Conservation (phyloP, 2,888 invertebrate genomes). For the Vanessa cardui region DNA sequence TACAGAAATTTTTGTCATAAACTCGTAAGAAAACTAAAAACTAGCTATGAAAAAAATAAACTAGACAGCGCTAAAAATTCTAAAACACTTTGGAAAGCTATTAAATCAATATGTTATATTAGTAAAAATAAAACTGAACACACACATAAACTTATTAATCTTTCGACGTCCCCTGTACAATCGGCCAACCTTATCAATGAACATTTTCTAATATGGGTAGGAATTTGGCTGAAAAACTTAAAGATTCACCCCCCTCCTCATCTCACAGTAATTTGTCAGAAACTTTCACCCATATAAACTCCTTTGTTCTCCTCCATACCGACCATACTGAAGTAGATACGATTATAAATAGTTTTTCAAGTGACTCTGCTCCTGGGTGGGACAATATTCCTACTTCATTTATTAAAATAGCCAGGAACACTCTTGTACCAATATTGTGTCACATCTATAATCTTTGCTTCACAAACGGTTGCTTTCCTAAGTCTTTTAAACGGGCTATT, state of each 20-base stretch:
- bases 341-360: neutral
- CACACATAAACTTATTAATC: neutral
- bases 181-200: neutral
- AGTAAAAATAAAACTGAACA: neutral
- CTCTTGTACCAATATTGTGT: constrained; percentile 5
- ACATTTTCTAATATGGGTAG: neutral
- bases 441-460: neutral
- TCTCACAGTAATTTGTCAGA: neutral
- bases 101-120: constrained; percentile 1
- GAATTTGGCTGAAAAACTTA: neutral
- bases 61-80: constrained; percentile 1
- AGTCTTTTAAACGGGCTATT: neutral
- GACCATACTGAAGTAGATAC: neutral
- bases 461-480: neutral
- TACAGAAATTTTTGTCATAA: constrained; percentile 14
- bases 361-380: too few relatives aligned
- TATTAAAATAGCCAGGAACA: constrained; percentile 1
- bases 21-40: constrained; percentile 8
- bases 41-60: constrained; percentile 13
- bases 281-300: neutral
- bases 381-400: neutral
- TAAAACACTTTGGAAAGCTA: constrained; percentile 5
- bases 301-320: too few relatives aligned
- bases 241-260: neutral
- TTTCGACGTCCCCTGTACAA: neutral